These are phyloP conservation scores for Sebastes hopkinsi DNA, from an alignment of 2,797 vertebrate species.

Conservation along the genomic window DNA sequence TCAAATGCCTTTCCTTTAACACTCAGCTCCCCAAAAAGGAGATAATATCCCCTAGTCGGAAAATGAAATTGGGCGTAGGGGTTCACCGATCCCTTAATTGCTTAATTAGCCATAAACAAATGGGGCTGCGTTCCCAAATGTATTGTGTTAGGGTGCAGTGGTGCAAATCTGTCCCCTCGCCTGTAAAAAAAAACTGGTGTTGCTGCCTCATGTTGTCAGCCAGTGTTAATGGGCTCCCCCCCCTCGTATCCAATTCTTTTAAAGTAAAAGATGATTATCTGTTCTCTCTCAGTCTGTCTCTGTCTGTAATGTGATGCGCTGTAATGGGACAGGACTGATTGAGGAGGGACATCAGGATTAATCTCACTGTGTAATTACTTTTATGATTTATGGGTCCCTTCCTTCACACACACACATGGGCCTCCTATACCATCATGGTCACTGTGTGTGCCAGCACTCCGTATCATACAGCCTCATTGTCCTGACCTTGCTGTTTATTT, in stretches of 20 bases:
- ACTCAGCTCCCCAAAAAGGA: constrained; percentile 8
- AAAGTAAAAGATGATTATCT: constrained; percentile 70
- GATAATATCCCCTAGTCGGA: constrained; percentile 8
- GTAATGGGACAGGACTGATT: constrained; percentile 75
- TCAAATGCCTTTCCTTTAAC: not conserved
- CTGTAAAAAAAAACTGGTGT: not conserved
- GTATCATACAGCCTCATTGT: constrained; percentile 14
- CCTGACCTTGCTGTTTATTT: constrained; percentile 44
- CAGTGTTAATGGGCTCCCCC: constrained; percentile 27
- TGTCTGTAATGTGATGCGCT: constrained; percentile 44
- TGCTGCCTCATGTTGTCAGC: constrained; percentile 35
- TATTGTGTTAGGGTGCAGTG: constrained; percentile 18
- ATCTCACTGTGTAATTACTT: constrained; percentile 80
- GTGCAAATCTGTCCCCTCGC: constrained; percentile 16
- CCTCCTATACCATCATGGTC: not conserved
- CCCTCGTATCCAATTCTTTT: constrained; percentile 42
- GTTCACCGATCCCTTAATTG: constrained; percentile 51
- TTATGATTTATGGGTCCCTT: constrained; percentile 73
- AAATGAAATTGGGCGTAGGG: constrained; percentile 18
- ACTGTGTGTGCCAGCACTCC: constrained; percentile 12
- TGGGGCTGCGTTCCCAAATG: constrained; percentile 39
- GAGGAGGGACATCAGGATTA: constrained; percentile 75
- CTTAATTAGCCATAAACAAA: constrained; percentile 68
- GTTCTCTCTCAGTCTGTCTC: constrained; percentile 42
- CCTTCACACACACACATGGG: constrained; percentile 10